phyloP scores from a whole-genome alignment of 1,140 invertebrate species.

The Drosophila takahashii region DNA sequence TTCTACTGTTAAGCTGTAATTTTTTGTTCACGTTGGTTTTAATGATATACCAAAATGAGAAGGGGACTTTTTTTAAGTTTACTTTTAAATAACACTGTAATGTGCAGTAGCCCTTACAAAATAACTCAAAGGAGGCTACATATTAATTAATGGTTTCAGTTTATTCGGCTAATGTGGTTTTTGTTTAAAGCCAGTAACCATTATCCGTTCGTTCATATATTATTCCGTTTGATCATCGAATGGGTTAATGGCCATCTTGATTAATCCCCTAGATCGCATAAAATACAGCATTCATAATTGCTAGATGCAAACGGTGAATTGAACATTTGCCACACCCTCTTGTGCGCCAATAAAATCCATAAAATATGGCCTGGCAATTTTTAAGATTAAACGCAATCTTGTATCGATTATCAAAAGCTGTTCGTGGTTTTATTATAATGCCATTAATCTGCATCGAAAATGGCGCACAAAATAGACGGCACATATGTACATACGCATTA shows the following conservation, averaged over 20 bases:
- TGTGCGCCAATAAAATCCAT: slow-evolving; percentile 4
- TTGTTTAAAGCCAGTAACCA: neutral
- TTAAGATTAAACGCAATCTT: slow-evolving; percentile 34
- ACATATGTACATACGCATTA: neutral
- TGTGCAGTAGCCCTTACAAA: neutral
- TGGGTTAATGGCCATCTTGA: neutral
- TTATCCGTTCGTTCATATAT: neutral
- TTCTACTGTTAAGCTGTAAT: neutral
- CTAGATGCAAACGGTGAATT: slow-evolving; percentile 6
- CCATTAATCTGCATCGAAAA: slow-evolving; percentile 36
- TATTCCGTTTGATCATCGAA: neutral
- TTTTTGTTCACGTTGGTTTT: neutral
- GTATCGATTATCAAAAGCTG: slow-evolving; percentile 32
- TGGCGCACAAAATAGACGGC: slow-evolving; percentile 13
- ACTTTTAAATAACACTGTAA: neutral
- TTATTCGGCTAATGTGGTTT: neutral
- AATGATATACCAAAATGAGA: neutral
- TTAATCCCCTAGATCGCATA: slow-evolving; percentile 6
- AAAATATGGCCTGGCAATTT: slow-evolving; percentile 33
- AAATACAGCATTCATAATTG: slow-evolving; percentile 17
- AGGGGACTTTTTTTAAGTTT: neutral
- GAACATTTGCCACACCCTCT: slow-evolving; percentile 18
- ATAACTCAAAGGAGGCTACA: neutral
- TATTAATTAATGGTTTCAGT: neutral
- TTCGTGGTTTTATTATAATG: slow-evolving; percentile 34